Evolutionary conservation across 2,113 vertebrate species (phyloP).

Genomic region (Burhinus oedicnemus): DNA sequence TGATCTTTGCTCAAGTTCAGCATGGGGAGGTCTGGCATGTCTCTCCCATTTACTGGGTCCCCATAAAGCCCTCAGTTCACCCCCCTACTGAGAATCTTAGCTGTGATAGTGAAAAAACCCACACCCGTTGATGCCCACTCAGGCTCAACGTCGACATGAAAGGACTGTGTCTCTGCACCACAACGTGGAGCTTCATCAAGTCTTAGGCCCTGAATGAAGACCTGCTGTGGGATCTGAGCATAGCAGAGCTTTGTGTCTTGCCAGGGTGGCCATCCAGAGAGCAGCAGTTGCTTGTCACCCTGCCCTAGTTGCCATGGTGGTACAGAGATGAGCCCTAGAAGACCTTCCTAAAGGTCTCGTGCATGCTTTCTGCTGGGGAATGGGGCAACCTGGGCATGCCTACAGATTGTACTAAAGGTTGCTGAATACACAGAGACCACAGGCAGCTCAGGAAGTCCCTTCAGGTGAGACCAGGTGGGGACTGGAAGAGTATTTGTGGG

Average conservation of each 20-base stretch:
- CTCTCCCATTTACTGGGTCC: neutral
- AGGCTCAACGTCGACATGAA: neutral
- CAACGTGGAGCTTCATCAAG: neutral
- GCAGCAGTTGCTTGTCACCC: neutral
- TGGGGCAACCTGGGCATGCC: neutral
- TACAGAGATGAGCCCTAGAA: neutral
- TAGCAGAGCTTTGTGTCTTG: neutral
- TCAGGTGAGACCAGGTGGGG: neutral
- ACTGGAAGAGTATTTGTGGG: neutral
- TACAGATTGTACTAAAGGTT: neutral
- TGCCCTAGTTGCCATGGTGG: neutral
- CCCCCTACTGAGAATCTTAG: neutral
- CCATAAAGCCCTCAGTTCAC: neutral
- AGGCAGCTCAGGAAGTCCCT: slow-evolving; percentile 5
- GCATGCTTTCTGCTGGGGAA: neutral
- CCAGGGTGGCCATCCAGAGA: neutral
- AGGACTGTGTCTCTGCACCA: neutral
- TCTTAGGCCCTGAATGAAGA: neutral
- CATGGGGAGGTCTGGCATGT: neutral
- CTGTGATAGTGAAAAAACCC: neutral
- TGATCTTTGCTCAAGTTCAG: neutral
- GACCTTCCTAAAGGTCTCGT: neutral
- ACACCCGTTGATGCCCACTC: accelerated
- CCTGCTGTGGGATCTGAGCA: neutral
- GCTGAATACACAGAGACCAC: neutral